These are phyloP conservation scores for Cheilosia impressa DNA, from an alignment of 2,888 invertebrate genomes.

Conservation along the genomic window DNA sequence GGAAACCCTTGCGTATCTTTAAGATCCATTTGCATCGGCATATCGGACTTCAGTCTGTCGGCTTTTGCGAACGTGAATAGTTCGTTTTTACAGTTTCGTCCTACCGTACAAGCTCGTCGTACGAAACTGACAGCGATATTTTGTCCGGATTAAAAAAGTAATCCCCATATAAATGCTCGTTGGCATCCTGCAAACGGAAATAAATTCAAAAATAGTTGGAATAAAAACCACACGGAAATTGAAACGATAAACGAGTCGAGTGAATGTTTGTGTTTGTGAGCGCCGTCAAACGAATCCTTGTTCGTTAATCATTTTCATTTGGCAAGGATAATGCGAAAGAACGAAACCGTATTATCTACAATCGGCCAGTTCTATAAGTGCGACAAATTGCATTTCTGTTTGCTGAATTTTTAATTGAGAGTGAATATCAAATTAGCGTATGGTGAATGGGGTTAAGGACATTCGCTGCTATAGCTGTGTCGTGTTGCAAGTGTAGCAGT, in stretches of 20 bases:
- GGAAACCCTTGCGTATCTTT: conserved; percentile 52
- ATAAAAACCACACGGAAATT: conserved; percentile 12
- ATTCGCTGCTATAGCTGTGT: conserved; percentile 3
- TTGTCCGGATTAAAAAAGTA: not conserved
- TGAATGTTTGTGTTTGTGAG: conserved; percentile 1
- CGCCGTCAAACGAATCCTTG: not conserved
- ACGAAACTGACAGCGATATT: not conserved
- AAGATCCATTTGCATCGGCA: conserved; percentile 65
- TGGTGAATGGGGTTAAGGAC: not conserved
- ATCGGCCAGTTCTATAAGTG: conserved; percentile 16
- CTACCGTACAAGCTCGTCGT: too few relatives aligned
- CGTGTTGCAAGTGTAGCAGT: not conserved
- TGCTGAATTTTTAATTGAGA: conserved; percentile 46
- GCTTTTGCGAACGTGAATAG: conserved; percentile 54
- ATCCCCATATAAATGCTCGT: conserved; percentile 3
- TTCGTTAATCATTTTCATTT: not conserved
- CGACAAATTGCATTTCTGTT: conserved; percentile 40
- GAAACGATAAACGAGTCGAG: conserved; percentile 22
- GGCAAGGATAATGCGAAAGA: conserved; percentile 49
- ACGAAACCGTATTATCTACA: conserved; percentile 26
- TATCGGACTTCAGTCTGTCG: conserved; percentile 63
- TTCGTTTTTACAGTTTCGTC: conserved; percentile 1
- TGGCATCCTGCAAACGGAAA: conserved; percentile 7
- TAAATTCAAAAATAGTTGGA: not conserved
- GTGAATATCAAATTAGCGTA: not conserved